These are phyloP conservation scores for Abramis brama DNA, from an alignment of 2,113 vertebrate genomes.

Conservation along the genomic window DNA sequence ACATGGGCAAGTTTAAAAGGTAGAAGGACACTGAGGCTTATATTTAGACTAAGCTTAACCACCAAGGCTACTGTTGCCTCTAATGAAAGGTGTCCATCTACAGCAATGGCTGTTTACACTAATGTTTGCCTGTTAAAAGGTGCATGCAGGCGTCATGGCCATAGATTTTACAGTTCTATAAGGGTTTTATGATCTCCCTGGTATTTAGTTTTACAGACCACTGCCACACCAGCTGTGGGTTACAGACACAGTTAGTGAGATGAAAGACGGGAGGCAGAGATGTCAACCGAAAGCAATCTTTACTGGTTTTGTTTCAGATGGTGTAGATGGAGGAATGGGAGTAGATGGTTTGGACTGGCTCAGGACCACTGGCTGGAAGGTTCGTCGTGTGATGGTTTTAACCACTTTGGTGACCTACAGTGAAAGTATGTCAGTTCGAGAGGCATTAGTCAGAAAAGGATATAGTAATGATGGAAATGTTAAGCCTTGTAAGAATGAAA, in stretches of 20 bases:
- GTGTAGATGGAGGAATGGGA: slow-evolving; percentile 60
- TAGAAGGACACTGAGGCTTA: slow-evolving; percentile 57
- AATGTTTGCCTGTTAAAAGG: slow-evolving; percentile 57
- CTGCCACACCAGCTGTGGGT: slow-evolving; percentile 36
- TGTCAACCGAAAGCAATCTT: slow-evolving; percentile 50
- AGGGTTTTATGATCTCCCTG: slow-evolving; percentile 61
- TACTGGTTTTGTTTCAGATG: slow-evolving; percentile 62
- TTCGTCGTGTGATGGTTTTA: slow-evolving; percentile 70
- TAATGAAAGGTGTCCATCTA: slow-evolving; percentile 21
- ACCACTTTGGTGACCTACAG: slow-evolving; percentile 70
- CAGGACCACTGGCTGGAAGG: slow-evolving; percentile 63
- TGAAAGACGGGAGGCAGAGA: slow-evolving; percentile 32
- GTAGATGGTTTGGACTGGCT: slow-evolving; percentile 55
- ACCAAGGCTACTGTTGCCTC: slow-evolving; percentile 11
- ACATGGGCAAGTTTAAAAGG: background rate
- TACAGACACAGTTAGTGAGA: slow-evolving; percentile 29
- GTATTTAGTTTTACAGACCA: slow-evolving; percentile 55
- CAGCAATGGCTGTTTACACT: slow-evolving; percentile 44
- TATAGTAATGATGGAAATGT: background rate
- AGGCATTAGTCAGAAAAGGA: background rate
- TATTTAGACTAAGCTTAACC: slow-evolving; percentile 17
- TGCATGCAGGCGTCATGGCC: slow-evolving; percentile 57
- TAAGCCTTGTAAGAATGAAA: background rate
- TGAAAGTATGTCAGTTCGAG: slow-evolving; percentile 39
- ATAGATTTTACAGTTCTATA: slow-evolving; percentile 61